Conservation (phyloP, 2,797 vertebrate genomes). For the Hippopotamyrus pictus region DNA sequence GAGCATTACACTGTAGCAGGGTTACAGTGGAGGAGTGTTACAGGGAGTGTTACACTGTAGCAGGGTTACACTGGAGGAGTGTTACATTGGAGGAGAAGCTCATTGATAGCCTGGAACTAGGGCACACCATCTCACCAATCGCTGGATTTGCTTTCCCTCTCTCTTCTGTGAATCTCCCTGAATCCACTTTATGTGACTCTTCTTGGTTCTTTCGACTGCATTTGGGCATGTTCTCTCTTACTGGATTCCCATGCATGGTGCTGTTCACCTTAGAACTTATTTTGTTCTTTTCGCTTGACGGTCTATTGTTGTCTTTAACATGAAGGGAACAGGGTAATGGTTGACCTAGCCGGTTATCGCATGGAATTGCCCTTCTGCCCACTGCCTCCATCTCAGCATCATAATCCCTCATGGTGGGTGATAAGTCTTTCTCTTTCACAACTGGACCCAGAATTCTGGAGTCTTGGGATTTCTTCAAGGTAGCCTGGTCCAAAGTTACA, state of each 20-base stretch:
- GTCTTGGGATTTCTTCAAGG: not conserved
- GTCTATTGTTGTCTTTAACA: not conserved
- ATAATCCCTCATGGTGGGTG: not conserved
- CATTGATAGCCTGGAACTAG: not conserved
- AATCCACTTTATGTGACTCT: constrained; percentile 39
- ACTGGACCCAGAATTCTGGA: not conserved
- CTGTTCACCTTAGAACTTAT: constrained; percentile 26
- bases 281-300: constrained; percentile 30
- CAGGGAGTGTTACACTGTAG: not conserved
- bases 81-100: not conserved
- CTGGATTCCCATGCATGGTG: not conserved
- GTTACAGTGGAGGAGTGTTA: not conserved
- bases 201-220: constrained; percentile 26
- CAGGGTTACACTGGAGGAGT: not conserved
- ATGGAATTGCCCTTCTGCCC: not conserved
- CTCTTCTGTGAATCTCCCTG: constrained; percentile 36
- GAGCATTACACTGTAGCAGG: not conserved
- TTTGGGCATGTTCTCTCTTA: not conserved
- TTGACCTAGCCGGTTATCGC: not conserved
- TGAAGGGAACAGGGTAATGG: not conserved
- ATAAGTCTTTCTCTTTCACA: not conserved
- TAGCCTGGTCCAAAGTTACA: not conserved
- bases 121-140: constrained; percentile 56
- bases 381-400: not conserved
- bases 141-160: constrained; percentile 39